These are phyloP conservation scores for Lutjanus argentimaculatus DNA, from an alignment of 2,797 vertebrate species.

Conservation along the genomic window DNA sequence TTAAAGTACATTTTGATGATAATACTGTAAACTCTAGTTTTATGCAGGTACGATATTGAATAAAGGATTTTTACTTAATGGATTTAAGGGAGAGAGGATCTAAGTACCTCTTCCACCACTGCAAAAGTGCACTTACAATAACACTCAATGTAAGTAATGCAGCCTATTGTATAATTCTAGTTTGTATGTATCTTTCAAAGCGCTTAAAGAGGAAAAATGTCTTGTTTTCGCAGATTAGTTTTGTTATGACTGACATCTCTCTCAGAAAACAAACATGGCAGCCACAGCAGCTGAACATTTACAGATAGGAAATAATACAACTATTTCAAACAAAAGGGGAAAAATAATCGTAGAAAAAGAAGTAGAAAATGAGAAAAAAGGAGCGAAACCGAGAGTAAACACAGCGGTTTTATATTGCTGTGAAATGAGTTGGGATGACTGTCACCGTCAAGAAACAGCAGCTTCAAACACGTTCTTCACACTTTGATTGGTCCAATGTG, in stretches of 20 bases:
- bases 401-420: constrained; percentile 43
- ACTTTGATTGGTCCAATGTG: constrained; percentile 74
- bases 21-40: background rate
- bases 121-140: background rate
- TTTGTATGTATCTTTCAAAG: background rate
- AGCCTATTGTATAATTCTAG: background rate
- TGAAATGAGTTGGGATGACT: constrained; percentile 70
- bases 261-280: constrained; percentile 6
- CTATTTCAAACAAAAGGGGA: constrained; percentile 13
- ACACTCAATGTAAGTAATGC: background rate
- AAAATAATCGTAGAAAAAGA: constrained; percentile 9
- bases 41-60: background rate
- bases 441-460: constrained; percentile 44
- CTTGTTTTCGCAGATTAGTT: background rate
- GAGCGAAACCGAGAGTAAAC: constrained; percentile 31
- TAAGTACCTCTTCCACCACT: background rate
- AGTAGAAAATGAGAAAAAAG: constrained; percentile 2
- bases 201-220: background rate
- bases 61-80: background rate
- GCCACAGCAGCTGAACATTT: background rate
- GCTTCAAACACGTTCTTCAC: constrained; percentile 71
- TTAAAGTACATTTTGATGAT: background rate
- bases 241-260: background rate
- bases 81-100: background rate
- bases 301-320: constrained; percentile 3